phyloP scores from a whole-genome alignment of 64 coral and sea anemone species.

The Catalaphyllia jardinei region DNA sequence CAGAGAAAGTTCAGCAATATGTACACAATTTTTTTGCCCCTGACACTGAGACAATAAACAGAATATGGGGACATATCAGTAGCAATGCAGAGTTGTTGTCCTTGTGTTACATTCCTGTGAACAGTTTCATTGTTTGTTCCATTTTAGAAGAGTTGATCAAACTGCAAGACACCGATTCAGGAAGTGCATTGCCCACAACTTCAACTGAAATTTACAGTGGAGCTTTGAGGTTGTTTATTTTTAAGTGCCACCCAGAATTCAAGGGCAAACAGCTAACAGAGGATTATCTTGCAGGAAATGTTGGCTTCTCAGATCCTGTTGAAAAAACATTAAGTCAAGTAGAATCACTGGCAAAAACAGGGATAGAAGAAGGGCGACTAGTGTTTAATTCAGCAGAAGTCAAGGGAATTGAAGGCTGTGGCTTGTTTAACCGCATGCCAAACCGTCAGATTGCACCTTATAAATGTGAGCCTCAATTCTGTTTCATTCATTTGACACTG shows the following conservation, averaged over 20 bases:
- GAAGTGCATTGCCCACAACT: constrained; percentile 15
- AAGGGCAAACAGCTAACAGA: not conserved
- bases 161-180: not conserved
- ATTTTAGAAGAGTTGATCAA: constrained; percentile 24
- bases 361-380: constrained; percentile 41
- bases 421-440: constrained; percentile 55
- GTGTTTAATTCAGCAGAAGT: constrained; percentile 58
- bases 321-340: constrained; percentile 34
- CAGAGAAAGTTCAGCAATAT: constrained; percentile 33
- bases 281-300: not conserved
- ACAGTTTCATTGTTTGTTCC: constrained; percentile 59
- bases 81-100: constrained; percentile 35
- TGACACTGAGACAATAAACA: not conserved
- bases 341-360: constrained; percentile 24
- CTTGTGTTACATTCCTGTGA: constrained; percentile 70
- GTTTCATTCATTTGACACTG: constrained; percentile 51
- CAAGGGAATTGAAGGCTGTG: constrained; percentile 48
- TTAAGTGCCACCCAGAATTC: constrained; percentile 45
- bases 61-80: constrained; percentile 33
- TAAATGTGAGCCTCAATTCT: constrained; percentile 20
- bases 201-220: constrained; percentile 55
- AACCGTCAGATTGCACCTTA: constrained; percentile 8
- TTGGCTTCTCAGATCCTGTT: constrained; percentile 2
- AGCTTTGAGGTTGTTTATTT: constrained; percentile 48
- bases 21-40: constrained; percentile 8